Evolutionary conservation across 2,113 vertebrate species (phyloP).

Genomic region (Cranoglanis bouderius): DNA sequence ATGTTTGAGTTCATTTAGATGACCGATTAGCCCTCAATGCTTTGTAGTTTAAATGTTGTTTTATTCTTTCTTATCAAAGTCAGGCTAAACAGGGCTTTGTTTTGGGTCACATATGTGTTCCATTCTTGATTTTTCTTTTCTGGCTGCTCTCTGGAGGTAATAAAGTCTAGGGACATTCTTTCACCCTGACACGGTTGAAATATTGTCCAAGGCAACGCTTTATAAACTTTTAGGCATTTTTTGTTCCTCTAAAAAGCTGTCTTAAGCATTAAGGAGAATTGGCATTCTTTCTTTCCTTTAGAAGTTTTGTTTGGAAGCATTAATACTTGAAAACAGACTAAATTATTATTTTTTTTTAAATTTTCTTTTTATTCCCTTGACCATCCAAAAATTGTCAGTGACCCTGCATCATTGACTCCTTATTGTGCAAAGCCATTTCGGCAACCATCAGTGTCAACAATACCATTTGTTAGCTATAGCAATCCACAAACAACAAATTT

Average conservation of each 20-base stretch:
- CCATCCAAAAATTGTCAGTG: neutral
- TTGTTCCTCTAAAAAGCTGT: neutral
- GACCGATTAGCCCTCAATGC: neutral
- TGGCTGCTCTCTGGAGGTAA: slow-evolving; percentile 32
- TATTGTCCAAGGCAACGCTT: slow-evolving; percentile 28
- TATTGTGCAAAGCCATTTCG: neutral
- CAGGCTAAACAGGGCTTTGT: slow-evolving; percentile 12
- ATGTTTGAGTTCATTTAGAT: neutral
- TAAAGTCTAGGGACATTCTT: slow-evolving; percentile 40
- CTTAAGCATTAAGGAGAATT: neutral
- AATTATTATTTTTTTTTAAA: neutral
- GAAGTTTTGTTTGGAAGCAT: neutral
- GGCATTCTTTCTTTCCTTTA: neutral
- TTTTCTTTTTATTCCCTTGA: neutral
- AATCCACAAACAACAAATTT: neutral
- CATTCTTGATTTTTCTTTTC: neutral
- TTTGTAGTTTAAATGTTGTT: neutral
- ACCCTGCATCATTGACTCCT: neutral
- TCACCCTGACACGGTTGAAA: slow-evolving; percentile 30
- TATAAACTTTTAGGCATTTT: slow-evolving; percentile 28
- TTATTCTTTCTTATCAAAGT: slow-evolving; percentile 23
- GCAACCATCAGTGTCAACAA: neutral
- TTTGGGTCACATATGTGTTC: slow-evolving; percentile 24
- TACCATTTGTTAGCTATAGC: neutral
- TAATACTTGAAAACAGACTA: slow-evolving; percentile 13